Conservation (phyloP, 2,888 invertebrate species). For the Chrysolina haemoptera region DNA sequence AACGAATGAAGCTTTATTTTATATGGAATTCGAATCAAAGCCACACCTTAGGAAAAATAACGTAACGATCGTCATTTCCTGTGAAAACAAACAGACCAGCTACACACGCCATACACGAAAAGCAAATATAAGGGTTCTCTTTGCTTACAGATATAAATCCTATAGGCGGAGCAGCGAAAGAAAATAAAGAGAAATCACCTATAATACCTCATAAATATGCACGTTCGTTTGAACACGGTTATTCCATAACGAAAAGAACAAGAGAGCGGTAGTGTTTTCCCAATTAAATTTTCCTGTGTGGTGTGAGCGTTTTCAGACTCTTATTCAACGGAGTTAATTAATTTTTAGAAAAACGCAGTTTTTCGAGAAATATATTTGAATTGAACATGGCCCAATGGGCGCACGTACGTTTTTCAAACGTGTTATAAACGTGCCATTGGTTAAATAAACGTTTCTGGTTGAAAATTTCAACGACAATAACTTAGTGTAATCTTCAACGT, state of each 20-base stretch:
- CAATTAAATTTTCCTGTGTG: neutral
- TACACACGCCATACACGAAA: neutral
- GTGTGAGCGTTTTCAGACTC: neutral
- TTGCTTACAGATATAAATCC: neutral
- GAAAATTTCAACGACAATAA: no score
- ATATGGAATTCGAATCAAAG: neutral
- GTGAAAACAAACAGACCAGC: neutral
- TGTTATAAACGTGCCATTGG: no score
- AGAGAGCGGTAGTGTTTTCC: neutral
- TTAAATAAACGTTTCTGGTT: no score
- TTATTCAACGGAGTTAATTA: neutral
- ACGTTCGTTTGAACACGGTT: slow-evolving; percentile 9
- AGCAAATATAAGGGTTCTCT: slow-evolving; percentile 1
- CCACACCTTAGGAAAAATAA: neutral
- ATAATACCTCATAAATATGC: slow-evolving; percentile 10
- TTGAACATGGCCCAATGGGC: no score
- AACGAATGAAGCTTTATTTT: neutral
- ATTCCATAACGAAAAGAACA: neutral
- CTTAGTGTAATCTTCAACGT: no score
- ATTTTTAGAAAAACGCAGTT: neutral
- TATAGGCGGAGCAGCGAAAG: neutral
- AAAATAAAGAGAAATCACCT: slow-evolving; percentile 12
- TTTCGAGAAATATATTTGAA: no score
- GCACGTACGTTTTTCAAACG: no score
- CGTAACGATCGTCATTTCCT: neutral